phyloP scores from a whole-genome alignment of 2,113 vertebrate genomes.

The Raja brachyura region DNA sequence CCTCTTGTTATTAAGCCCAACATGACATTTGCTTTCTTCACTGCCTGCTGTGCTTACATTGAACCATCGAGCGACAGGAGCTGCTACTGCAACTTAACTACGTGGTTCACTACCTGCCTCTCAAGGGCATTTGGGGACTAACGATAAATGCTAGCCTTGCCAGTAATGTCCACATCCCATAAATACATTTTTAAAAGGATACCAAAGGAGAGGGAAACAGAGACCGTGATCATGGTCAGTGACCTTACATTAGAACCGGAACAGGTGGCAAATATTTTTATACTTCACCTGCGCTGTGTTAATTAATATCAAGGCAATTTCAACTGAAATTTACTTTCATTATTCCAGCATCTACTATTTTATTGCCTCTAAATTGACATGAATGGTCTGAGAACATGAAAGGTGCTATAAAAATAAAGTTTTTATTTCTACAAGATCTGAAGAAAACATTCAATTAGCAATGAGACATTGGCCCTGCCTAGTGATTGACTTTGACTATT shows the following conservation, averaged over 20 bases:
- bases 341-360: not conserved
- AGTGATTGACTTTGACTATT: too few species aligned
- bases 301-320: not conserved
- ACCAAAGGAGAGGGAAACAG: not conserved
- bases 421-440: not conserved
- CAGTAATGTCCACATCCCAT: too few species aligned
- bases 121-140: too few species aligned
- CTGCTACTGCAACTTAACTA: too few species aligned
- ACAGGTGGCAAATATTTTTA: not conserved
- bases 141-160: too few species aligned
- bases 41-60: too few species aligned
- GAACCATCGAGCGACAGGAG: too few species aligned
- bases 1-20: too few species aligned
- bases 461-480: not conserved
- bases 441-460: not conserved
- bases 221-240: too few species aligned
- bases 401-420: not conserved
- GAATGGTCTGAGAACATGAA: not conserved
- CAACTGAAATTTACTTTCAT: not conserved
- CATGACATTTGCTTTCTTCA: too few species aligned
- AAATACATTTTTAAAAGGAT: too few species aligned
- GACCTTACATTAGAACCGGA: not conserved
- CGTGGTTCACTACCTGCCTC: too few species aligned
- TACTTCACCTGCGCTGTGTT: not conserved
- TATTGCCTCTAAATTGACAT: not conserved